A percentile compares a stretch with the other conserved stretches of the same genome.
These are phyloP conservation scores for Acanthiza pusilla DNA, from an alignment of 2,797 vertebrate species.

Conservation along the genomic window DNA sequence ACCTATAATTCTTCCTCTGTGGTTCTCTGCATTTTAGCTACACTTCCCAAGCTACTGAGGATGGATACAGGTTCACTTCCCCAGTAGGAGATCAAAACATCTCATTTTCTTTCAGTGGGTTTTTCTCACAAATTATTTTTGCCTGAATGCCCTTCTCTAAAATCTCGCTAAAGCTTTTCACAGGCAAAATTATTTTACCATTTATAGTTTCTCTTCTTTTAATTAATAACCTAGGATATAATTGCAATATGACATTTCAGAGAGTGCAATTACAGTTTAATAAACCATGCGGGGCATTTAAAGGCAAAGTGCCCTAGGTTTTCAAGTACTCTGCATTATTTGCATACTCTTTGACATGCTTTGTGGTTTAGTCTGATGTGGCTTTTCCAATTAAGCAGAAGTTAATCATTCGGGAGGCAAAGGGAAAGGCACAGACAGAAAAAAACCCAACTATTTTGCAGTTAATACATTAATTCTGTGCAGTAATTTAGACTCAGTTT, in stretches of 20 bases:
- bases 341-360: constrained; percentile 34
- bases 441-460: not conserved
- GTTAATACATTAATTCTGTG: not conserved
- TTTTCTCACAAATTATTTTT: constrained; percentile 40
- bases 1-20: not conserved
- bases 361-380: constrained; percentile 42
- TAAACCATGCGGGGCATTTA: constrained; percentile 3
- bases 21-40: not conserved
- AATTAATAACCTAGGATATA: constrained; percentile 41
- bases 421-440: not conserved
- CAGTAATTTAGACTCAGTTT: not conserved
- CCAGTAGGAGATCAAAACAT: not conserved
- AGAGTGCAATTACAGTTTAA: constrained; percentile 36
- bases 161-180: constrained; percentile 24
- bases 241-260: constrained; percentile 37
- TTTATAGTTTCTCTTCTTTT: constrained; percentile 33
- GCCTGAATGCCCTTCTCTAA: constrained; percentile 9
- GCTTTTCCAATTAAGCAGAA: constrained; percentile 38
- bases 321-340: constrained; percentile 27
- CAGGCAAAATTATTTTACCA: constrained; percentile 18
- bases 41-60: not conserved
- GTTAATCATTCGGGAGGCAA: constrained; percentile 26
- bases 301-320: constrained; percentile 24
- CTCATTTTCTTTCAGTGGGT: constrained; percentile 13
- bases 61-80: not conserved